phyloP scores from a whole-genome alignment of 2,797 vertebrate genomes.

The Anableps anableps region DNA sequence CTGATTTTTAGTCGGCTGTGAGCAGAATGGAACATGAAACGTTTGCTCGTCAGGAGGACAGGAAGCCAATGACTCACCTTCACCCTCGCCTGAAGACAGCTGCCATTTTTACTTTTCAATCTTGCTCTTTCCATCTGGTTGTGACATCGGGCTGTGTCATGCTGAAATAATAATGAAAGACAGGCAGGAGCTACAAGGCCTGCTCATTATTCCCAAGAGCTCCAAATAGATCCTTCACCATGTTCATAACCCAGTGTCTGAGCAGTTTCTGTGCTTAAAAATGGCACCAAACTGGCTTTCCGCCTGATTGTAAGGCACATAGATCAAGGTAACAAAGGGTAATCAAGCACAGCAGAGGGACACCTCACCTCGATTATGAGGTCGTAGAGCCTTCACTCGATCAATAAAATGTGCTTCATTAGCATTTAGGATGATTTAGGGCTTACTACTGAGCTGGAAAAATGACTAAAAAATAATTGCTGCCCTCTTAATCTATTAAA shows the following conservation, averaged over 20 bases:
- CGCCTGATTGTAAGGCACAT: constrained; percentile 16
- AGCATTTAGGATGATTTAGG: constrained; percentile 28
- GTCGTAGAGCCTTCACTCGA: constrained; percentile 19
- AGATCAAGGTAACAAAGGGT: constrained; percentile 30
- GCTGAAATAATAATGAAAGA: constrained; percentile 69
- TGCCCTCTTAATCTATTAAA: neutral
- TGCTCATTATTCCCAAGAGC: constrained; percentile 49
- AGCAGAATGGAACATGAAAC: neutral
- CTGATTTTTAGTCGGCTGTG: neutral
- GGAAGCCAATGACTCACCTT: constrained; percentile 52
- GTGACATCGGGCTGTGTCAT: constrained; percentile 53
- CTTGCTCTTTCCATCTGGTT: constrained; percentile 28
- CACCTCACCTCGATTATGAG: constrained; percentile 16
- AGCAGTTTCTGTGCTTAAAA: constrained; percentile 26
- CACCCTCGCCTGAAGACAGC: constrained; percentile 42
- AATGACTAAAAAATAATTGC: neutral
- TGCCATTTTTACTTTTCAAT: constrained; percentile 45
- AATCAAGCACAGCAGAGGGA: constrained; percentile 12
- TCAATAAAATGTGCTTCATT: constrained; percentile 30
- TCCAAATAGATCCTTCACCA: constrained; percentile 44
- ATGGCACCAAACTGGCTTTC: neutral
- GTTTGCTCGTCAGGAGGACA: neutral
- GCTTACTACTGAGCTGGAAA: constrained; percentile 20
- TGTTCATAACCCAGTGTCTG: constrained; percentile 20
- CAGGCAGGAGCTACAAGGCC: constrained; percentile 39